Base-by-base conservation (phyloP, 2,888 invertebrate genomes). In the Hyposoter didymator region DNA sequence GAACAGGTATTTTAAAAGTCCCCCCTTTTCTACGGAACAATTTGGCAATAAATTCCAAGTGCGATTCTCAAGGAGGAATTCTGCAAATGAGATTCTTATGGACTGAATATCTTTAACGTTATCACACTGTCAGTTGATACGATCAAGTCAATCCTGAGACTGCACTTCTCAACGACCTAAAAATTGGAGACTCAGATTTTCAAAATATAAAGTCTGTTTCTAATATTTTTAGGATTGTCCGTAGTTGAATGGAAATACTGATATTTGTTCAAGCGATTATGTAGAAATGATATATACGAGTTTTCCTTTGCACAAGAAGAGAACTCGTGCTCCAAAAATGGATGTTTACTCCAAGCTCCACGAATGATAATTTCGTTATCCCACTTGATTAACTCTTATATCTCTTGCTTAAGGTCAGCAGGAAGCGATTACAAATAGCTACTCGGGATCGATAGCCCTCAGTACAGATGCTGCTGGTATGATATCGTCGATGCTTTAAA, bases 201-300 rank as follows among this genome's bases (percentile, higher is more conserved):
- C 22, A 3, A 43, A 39, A 32, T 7, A 32, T 35, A 39, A 66
- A 22, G 47, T 59, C 39, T 45, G 12, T 66, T 72, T 35, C 7
- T 66, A 35, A 7, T 12, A 22, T 78, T 35, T 28, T 45, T 32
- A 55, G 7, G n/a, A 12, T 82, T 62, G 78, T 82, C 81, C 81
- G 85, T 84, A 79, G 59, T 84, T 84, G 75, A 73, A 49, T 78
- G 84, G 78, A 88, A 39, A 88, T 88, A 88, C 88, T 88, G 88
- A 88, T 88, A 88, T 84, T 87, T 67, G 78, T 84, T 80, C 59
- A 88, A 88, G 87, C 88, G 78, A 84, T 87, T 75, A 84, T 85
- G 78, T 78, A 82, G 79, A 72, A 86, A 80, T 86, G 81, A 84
- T 82, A 87, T 85, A 86, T 85, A 82, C 49, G 81, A 81, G 59